phyloP scores from a whole-genome alignment of 2,113 vertebrate genomes.

The Onychorhynchus coronatus region DNA sequence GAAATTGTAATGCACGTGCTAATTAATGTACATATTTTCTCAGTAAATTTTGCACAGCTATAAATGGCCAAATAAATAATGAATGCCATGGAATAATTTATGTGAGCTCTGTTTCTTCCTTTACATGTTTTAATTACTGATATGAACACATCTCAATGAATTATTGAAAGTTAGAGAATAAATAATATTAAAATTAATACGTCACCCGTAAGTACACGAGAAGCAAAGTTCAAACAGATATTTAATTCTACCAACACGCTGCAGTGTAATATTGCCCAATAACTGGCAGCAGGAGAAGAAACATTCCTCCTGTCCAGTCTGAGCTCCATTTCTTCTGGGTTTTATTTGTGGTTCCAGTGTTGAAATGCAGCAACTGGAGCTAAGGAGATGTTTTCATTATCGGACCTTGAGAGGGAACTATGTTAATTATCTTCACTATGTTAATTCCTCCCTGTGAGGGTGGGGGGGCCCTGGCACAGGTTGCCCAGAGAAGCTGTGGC shows the following conservation, averaged over 20 bases:
- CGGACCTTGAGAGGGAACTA: neutral
- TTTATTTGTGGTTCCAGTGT: neutral
- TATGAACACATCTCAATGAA: conserved; percentile 15
- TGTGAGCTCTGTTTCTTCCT: conserved; percentile 24
- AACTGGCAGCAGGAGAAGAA: neutral
- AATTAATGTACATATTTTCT: conserved; percentile 48
- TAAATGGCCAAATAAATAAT: conserved; percentile 67
- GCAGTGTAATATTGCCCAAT: neutral
- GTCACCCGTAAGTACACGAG: neutral
- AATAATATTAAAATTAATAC: conserved; percentile 61
- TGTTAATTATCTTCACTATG: neutral
- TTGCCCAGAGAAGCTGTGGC: neutral
- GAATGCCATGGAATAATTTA: conserved; percentile 42
- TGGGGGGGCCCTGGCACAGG: neutral
- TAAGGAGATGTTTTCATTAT: neutral
- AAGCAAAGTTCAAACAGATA: conserved; percentile 36
- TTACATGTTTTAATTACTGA: conserved; percentile 51
- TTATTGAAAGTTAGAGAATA: conserved; percentile 56
- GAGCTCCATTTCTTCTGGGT: neutral
- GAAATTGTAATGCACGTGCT: conserved; percentile 12
- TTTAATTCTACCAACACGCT: neutral
- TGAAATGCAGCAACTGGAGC: neutral
- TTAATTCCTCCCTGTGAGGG: neutral
- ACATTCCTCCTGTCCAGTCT: neutral
- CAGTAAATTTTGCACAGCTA: conserved; percentile 33